phyloP scores from a whole-genome alignment of 2,888 invertebrate genomes.

The Geotrupes spiniger region DNA sequence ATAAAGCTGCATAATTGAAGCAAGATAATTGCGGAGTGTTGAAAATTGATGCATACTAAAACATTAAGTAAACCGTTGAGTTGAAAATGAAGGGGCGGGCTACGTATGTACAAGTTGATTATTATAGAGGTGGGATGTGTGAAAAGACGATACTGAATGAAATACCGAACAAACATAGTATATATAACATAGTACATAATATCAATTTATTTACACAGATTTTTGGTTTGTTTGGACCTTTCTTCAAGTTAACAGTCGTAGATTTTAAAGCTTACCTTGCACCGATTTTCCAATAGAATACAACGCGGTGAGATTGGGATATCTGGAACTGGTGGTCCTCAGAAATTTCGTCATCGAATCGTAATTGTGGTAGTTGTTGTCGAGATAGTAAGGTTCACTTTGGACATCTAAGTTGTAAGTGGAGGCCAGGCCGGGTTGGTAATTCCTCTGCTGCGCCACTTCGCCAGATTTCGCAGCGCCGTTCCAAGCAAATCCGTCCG shows the following conservation, averaged over 20 bases:
- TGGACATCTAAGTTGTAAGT: slow-evolving; percentile 4
- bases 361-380: slow-evolving; percentile 86
- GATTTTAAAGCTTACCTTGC: slow-evolving; percentile 61
- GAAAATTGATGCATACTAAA: too few species aligned
- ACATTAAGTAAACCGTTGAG: too few species aligned
- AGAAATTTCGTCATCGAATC: slow-evolving; percentile 81
- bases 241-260: not conserved
- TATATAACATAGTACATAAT: too few species aligned
- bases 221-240: too few species aligned
- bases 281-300: slow-evolving; percentile 94
- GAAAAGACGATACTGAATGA: too few species aligned
- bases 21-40: too few species aligned
- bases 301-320: slow-evolving; percentile 83
- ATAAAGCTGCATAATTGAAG: too few species aligned
- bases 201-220: too few species aligned
- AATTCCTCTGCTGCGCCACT: slow-evolving; percentile 22
- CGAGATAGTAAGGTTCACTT: slow-evolving; percentile 51
- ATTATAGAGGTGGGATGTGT: too few species aligned
- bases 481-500: not conserved
- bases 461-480: not conserved
- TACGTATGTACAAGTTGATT: too few species aligned
- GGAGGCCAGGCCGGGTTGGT: slow-evolving; percentile 21
- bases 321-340: slow-evolving; percentile 72
- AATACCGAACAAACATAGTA: too few species aligned
- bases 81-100: too few species aligned